Percentiles rank a stretch among this genome's conserved stretches.
Evolutionary conservation across 2,797 vertebrate species (phyloP).

Genomic region (Melanotaenia maccullochi): DNA sequence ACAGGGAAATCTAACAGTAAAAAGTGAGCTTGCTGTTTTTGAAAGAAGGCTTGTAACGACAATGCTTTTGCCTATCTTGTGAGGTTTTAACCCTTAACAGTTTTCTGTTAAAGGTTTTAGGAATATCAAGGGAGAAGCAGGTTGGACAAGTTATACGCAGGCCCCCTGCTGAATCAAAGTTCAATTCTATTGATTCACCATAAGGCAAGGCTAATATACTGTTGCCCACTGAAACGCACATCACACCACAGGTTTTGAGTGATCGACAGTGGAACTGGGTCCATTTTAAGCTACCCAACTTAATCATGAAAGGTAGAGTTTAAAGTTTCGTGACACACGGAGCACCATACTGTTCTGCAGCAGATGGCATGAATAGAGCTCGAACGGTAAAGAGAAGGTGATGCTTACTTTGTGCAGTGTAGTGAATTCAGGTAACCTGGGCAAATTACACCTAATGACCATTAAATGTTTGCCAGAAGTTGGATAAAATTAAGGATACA

Average conservation of each 20-base stretch:
- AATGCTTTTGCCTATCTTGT: slow-evolving; percentile 16
- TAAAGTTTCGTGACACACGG: neutral
- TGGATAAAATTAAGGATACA: neutral
- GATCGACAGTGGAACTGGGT: neutral
- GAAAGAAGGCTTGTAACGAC: slow-evolving; percentile 1
- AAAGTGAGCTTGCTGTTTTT: neutral
- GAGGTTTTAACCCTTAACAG: slow-evolving; percentile 8
- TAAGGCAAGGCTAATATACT: slow-evolving; percentile 37
- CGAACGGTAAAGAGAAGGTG: neutral
- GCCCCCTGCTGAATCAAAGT: slow-evolving; percentile 14
- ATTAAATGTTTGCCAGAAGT: neutral
- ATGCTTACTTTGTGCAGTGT: neutral
- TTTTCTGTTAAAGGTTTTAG: slow-evolving; percentile 12
- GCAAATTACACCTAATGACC: neutral
- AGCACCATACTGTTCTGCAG: neutral
- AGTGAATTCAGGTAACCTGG: neutral
- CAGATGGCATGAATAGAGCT: neutral
- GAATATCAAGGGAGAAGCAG: neutral
- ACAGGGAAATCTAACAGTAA: slow-evolving; percentile 12
- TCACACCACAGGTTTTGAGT: slow-evolving; percentile 1
- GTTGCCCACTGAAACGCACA: slow-evolving; percentile 19
- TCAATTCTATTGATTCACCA: slow-evolving; percentile 45
- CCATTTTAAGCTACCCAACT: neutral
- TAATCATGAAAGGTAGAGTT: neutral
- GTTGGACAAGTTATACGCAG: slow-evolving; percentile 16